These are phyloP conservation scores for Amphiprion clarkii DNA, from an alignment of 2,797 vertebrate species.

Conservation along the genomic window DNA sequence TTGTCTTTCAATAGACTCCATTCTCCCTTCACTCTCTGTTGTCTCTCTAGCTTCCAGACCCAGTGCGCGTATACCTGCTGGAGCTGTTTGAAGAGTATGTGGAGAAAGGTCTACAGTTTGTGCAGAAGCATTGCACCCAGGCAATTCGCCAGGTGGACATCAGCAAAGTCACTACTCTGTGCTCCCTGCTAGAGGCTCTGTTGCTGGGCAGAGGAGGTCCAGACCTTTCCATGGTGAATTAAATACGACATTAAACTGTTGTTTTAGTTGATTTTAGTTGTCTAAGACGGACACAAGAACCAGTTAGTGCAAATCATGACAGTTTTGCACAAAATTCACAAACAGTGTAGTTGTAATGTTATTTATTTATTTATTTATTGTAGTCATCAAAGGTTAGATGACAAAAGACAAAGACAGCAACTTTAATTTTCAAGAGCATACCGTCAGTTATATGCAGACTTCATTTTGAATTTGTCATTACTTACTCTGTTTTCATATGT, in stretches of 20 bases:
- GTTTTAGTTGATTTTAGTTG: neutral
- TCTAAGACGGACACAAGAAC: no score
- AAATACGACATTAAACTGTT: slow-evolving; percentile 6
- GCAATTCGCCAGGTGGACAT: slow-evolving; percentile 91
- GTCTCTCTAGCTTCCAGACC: slow-evolving; percentile 79
- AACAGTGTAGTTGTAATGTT: no score
- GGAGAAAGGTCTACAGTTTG: slow-evolving; percentile 89
- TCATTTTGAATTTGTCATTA: neutral
- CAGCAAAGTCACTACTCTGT: slow-evolving; percentile 92
- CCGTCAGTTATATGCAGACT: neutral
- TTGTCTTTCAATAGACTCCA: neutral
- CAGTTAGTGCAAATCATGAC: no score
- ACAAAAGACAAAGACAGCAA: neutral
- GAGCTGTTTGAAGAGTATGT: slow-evolving; percentile 87
- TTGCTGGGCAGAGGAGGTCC: slow-evolving; percentile 83
- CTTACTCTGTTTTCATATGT: neutral
- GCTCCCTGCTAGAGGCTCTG: slow-evolving; percentile 89
- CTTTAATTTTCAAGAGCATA: neutral
- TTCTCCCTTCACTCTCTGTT: neutral
- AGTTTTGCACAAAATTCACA: no score
- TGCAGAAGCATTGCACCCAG: slow-evolving; percentile 86
- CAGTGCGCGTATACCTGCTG: slow-evolving; percentile 82
- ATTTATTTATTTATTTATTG: no score
- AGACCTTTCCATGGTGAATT: slow-evolving; percentile 84
- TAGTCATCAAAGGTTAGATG: no score